Evolutionary conservation across 1,140 invertebrate genomes (phyloP).

Genomic region (Panagrolaimus sp.): DNA sequence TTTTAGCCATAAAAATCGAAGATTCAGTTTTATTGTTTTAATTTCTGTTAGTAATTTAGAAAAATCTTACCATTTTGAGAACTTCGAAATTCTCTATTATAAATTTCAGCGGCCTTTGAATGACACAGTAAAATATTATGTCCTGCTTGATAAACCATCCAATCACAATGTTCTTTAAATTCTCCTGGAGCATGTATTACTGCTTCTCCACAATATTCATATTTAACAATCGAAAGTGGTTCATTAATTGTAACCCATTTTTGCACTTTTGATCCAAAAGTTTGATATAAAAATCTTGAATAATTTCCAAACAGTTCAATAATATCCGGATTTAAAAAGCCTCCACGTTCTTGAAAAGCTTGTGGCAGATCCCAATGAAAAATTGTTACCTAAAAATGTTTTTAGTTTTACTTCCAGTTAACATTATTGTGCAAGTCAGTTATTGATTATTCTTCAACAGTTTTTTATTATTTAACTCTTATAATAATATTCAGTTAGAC

Average conservation of each 20-base stretch:
- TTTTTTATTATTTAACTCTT: no score
- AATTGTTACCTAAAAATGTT: slow-evolving; percentile 60
- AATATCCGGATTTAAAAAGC: slow-evolving; percentile 63
- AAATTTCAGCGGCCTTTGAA: slow-evolving; percentile 43
- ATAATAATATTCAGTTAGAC: no score
- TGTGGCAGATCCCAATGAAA: slow-evolving; percentile 63
- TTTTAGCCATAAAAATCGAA: no score
- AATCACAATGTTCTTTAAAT: slow-evolving; percentile 58
- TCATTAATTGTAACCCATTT: slow-evolving; percentile 62
- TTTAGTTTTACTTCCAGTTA: no score
- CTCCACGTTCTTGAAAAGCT: slow-evolving; percentile 59
- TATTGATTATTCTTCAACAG: no score
- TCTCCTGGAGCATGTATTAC: slow-evolving; percentile 52
- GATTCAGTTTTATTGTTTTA: no score
- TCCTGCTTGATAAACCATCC: slow-evolving; percentile 57
- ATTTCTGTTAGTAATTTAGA: not conserved
- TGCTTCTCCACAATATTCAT: slow-evolving; percentile 57
- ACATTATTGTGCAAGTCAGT: no score
- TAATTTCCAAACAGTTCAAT: slow-evolving; percentile 62
- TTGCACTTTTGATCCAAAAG: slow-evolving; percentile 60
- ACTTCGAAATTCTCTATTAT: slow-evolving; percentile 1
- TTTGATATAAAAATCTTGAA: slow-evolving; percentile 58
- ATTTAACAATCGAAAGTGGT: slow-evolving; percentile 52
- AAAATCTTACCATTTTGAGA: not conserved
- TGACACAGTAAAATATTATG: slow-evolving; percentile 32